Conservation (phyloP, 1,140 invertebrate genomes). For the Dreissena rostriformis region DNA sequence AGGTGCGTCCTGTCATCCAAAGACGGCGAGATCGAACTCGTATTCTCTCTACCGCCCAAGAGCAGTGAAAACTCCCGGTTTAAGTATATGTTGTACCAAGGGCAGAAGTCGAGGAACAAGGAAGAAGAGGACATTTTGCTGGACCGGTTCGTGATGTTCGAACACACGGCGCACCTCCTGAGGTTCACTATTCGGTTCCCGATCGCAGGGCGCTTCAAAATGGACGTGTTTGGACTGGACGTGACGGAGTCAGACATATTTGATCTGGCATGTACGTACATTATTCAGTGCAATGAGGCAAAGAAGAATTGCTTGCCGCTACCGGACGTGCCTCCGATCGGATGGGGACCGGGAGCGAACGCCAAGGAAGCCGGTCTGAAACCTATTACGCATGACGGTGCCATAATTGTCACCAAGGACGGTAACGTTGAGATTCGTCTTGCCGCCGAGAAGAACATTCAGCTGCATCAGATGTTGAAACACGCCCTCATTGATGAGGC, state of each 20-base stretch:
- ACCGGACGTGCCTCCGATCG: constrained; percentile 75
- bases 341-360: constrained; percentile 76
- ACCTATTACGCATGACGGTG: constrained; percentile 74
- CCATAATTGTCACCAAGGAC: constrained; percentile 72
- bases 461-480: constrained; percentile 72
- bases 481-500: constrained; percentile 75
- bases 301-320: constrained; percentile 72
- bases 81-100: constrained; percentile 76
- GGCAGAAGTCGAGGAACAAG: constrained; percentile 26
- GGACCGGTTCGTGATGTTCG: constrained; percentile 76
- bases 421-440: constrained; percentile 75
- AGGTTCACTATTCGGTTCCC: constrained; percentile 75
- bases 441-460: constrained; percentile 69
- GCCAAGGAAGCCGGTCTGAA: constrained; percentile 72
- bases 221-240: constrained; percentile 78
- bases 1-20: constrained; percentile 68
- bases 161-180: constrained; percentile 69
- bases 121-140: constrained; percentile 64
- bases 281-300: constrained; percentile 72
- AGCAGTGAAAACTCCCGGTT: constrained; percentile 69
- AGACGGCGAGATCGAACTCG: constrained; percentile 71
- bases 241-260: constrained; percentile 70
- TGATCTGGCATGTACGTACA: constrained; percentile 76
- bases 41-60: constrained; percentile 68
- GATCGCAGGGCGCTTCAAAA: constrained; percentile 73